Evolutionary conservation across 2,113 vertebrate genomes (phyloP).

Genomic region (Astur gentilis): DNA sequence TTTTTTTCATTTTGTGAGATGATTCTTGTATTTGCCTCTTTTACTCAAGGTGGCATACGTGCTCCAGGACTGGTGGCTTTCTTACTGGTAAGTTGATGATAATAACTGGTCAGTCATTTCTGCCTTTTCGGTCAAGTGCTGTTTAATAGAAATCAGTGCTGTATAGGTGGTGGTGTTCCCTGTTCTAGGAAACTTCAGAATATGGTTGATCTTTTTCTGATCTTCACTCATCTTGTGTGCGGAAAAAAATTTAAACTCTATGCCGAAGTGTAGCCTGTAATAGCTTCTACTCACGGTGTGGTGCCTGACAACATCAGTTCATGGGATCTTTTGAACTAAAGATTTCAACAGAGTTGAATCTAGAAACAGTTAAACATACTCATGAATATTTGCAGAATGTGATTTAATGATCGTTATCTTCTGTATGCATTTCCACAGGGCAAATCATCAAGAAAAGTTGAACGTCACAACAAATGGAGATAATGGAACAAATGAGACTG

Average conservation of each 20-base stretch:
- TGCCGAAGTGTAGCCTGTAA: not conserved
- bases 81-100: constrained; percentile 84
- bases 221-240: not conserved
- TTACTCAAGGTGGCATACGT: constrained; percentile 78
- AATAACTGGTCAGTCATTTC: constrained; percentile 72
- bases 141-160: not conserved
- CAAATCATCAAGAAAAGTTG: constrained; percentile 64
- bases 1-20: not conserved
- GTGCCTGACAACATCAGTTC: not conserved
- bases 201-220: not conserved
- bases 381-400: not conserved
- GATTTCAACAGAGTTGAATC: not conserved
- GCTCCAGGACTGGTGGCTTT: constrained; percentile 96
- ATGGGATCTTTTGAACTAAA: not conserved
- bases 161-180: too few species aligned
- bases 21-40: not conserved
- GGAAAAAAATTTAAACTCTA: not conserved
- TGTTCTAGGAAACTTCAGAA: not conserved
- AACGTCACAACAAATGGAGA: constrained; percentile 58
- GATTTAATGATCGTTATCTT: not conserved
- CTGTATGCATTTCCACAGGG: constrained; percentile 63
- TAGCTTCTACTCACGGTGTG: not conserved
- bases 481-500: constrained; percentile 36
- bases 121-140: not conserved
- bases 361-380: not conserved